Conservation (phyloP, 2,113 vertebrate species). For the Leiothrix lutea region DNA sequence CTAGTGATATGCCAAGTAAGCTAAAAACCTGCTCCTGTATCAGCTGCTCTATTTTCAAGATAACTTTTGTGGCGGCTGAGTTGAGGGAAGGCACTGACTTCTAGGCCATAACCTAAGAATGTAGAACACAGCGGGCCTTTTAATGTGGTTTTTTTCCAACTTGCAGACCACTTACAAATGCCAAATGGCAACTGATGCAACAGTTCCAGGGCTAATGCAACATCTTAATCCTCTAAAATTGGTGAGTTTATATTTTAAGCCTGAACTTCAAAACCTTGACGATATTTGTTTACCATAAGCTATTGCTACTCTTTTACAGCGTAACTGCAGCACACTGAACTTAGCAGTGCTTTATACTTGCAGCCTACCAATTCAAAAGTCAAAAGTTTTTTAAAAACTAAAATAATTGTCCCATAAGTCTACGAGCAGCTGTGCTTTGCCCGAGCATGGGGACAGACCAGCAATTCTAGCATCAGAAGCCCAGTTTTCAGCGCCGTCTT, state of each 20-base stretch:
- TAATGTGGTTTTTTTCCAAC: background rate
- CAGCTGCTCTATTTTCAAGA: background rate
- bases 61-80: background rate
- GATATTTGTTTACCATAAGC: background rate
- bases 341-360: background rate
- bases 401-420: background rate
- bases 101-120: background rate
- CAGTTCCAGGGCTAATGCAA: background rate
- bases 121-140: background rate
- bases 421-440: background rate
- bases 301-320: background rate
- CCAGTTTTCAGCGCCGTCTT: background rate
- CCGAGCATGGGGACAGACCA: background rate
- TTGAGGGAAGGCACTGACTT: background rate
- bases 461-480: background rate
- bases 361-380: background rate
- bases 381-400: background rate
- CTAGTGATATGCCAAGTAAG: accelerated
- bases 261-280: background rate
- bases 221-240: background rate
- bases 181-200: background rate
- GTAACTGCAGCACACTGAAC: accelerated
- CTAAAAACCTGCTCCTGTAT: background rate
- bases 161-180: background rate
- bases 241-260: background rate